A percentile compares a stretch with the other conserved stretches of the same genome.
phyloP scores from a whole-genome alignment of 2,113 vertebrate genomes.

The Mohoua ochrocephala region DNA sequence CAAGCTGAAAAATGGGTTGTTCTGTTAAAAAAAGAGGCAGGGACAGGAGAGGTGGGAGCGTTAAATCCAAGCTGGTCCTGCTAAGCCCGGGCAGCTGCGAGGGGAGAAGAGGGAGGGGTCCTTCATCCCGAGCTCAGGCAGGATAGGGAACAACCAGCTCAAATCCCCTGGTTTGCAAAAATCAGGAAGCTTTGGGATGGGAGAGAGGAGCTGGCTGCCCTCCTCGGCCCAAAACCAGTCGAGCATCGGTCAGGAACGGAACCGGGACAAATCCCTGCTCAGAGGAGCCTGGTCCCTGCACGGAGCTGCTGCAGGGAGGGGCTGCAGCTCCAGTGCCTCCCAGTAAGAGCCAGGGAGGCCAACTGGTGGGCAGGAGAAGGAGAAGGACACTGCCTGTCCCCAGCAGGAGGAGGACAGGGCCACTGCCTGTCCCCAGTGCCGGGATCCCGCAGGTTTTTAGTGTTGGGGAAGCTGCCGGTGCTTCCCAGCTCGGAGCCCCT shows the following conservation, averaged over 20 bases:
- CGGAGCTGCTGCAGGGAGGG: neutral
- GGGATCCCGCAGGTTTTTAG: neutral
- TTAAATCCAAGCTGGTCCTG: neutral
- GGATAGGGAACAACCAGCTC: accelerated
- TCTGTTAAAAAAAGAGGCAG: neutral
- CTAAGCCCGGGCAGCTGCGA: neutral
- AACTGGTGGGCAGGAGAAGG: neutral
- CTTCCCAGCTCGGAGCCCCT: neutral
- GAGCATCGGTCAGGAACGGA: accelerated
- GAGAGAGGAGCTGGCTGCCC: neutral
- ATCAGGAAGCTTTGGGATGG: neutral
- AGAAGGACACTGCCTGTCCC: neutral
- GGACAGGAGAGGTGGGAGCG: accelerated
- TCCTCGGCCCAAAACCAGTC: neutral
- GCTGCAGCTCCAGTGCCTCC: neutral
- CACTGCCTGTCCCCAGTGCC: neutral
- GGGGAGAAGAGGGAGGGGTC: neutral
- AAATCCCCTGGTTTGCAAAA: neutral
- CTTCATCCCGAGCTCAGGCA: neutral
- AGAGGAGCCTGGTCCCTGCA: neutral
- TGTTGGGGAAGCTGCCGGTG: neutral
- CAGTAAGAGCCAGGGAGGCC: neutral
- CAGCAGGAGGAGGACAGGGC: neutral
- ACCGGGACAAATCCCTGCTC: neutral
- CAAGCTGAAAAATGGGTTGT: neutral